phyloP scores from a whole-genome alignment of 2,797 vertebrate genomes.

The Gymnodraco acuticeps region DNA sequence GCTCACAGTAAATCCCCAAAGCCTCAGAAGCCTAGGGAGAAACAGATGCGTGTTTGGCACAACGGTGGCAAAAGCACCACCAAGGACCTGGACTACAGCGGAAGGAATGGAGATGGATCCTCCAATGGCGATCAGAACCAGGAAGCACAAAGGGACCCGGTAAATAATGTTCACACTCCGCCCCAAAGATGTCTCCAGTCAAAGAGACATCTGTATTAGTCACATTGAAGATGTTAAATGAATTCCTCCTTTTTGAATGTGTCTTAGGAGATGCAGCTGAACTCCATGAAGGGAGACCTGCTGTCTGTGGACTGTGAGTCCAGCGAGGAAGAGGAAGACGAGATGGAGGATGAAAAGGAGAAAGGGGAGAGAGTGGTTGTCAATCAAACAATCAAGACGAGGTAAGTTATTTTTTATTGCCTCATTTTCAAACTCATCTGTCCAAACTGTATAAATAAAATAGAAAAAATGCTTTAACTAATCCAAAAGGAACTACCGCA shows the following conservation, averaged over 20 bases:
- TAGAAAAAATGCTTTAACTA: too few relatives aligned
- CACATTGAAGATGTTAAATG: not conserved
- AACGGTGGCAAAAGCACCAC: conserved; percentile 83
- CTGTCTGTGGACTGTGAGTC: conserved; percentile 93
- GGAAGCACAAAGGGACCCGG: conserved; percentile 82
- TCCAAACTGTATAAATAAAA: too few relatives aligned
- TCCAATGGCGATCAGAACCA: conserved; percentile 68
- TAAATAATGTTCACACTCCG: conserved; percentile 48
- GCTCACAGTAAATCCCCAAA: conserved; percentile 89
- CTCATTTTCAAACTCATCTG: too few relatives aligned
- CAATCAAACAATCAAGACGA: conserved; percentile 64
- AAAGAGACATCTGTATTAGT: not conserved
- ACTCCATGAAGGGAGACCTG: conserved; percentile 89
- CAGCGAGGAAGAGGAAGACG: conserved; percentile 84
- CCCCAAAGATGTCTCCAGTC: not conserved
- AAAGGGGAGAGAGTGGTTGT: conserved; percentile 69
- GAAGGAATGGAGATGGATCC: conserved; percentile 84
- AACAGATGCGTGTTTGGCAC: conserved; percentile 91
- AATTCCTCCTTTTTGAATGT: conserved; percentile 11
- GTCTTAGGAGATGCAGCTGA: conserved; percentile 76
- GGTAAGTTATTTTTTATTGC: conserved; percentile 53
- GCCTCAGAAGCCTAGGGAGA: conserved; percentile 90
- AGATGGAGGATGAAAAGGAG: conserved; percentile 72
- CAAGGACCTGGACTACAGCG: conserved; percentile 93
- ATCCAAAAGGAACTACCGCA: too few relatives aligned